Conservation (phyloP, 2,113 vertebrate species). For the Oncorhynchus masou region DNA sequence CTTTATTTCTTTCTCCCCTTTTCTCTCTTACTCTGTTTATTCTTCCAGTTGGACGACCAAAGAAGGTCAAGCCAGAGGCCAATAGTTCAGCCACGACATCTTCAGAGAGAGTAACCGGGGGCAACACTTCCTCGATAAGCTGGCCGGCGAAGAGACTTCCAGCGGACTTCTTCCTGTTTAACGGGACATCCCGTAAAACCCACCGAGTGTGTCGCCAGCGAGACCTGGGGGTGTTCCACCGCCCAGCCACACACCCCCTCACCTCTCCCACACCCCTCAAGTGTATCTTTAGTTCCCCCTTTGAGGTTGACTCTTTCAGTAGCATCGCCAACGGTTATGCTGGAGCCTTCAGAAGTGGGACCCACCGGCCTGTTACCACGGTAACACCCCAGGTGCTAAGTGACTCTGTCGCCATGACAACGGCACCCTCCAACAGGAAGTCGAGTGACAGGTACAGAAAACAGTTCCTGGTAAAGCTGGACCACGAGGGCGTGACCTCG, state of each 20-base stretch:
- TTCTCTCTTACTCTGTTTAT: no score
- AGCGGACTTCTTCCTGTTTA: constrained; percentile 89
- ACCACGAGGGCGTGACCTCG: constrained; percentile 95
- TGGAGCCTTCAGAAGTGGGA: constrained; percentile 68
- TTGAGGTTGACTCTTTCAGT: constrained; percentile 92
- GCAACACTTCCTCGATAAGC: constrained; percentile 76
- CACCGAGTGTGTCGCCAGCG: constrained; percentile 70
- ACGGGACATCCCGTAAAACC: constrained; percentile 81
- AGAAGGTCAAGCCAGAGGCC: constrained; percentile 74
- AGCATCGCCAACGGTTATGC: constrained; percentile 90
- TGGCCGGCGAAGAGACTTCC: constrained; percentile 83
- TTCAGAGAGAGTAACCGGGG: constrained; percentile 66
- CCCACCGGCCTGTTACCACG: constrained; percentile 41
- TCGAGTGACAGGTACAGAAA: constrained; percentile 69
- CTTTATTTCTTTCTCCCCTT: neutral
- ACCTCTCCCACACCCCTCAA: constrained; percentile 60
- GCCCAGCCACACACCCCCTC: constrained; percentile 68
- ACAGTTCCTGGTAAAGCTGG: constrained; percentile 92
- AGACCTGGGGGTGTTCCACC: constrained; percentile 73
- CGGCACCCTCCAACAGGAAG: constrained; percentile 17
- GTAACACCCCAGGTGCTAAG: constrained; percentile 63
- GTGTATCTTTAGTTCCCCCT: constrained; percentile 88
- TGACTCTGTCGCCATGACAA: constrained; percentile 36
- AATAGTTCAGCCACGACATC: constrained; percentile 57
- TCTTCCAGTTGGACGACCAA: constrained; percentile 73